phyloP scores from a whole-genome alignment of 2,113 vertebrate species.

The Rhabdornis inornatus region DNA sequence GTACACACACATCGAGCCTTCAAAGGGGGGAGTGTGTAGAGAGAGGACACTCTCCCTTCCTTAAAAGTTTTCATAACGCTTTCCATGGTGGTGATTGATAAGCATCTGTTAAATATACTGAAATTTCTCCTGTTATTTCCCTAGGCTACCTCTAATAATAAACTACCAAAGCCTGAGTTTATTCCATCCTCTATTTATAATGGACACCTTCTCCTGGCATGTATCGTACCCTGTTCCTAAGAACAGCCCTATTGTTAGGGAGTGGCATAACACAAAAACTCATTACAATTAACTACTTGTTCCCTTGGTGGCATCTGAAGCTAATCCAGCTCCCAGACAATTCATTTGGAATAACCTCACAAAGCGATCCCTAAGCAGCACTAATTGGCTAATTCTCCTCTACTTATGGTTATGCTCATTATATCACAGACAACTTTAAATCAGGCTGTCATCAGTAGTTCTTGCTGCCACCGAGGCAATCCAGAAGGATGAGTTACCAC shows the following conservation, averaged over 20 bases:
- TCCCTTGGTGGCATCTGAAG: not conserved
- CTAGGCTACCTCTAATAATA: not conserved
- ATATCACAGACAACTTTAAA: constrained; percentile 51
- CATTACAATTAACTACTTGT: constrained; percentile 23
- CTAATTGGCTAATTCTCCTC: constrained; percentile 22
- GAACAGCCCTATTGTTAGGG: not conserved
- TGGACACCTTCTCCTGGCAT: not conserved
- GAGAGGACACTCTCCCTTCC: not conserved
- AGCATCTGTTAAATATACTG: constrained; percentile 17
- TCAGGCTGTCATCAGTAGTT: constrained; percentile 3
- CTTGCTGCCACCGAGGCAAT: not conserved
- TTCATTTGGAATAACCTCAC: constrained; percentile 22
- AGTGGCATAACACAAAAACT: not conserved
- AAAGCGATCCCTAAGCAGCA: constrained; percentile 27
- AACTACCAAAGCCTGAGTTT: not conserved
- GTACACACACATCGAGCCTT: not conserved
- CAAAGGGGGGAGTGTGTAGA: not conserved
- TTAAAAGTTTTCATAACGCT: constrained; percentile 52
- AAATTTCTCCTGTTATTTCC: not conserved
- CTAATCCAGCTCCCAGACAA: not conserved
- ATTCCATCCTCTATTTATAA: not conserved
- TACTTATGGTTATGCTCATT: constrained; percentile 27
- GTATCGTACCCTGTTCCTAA: not conserved
- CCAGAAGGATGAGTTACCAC: constrained; percentile 5
- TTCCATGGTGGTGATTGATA: constrained; percentile 3